Base-by-base conservation (phyloP, 2,888 invertebrate species). In the Uloborus plumipes region DNA sequence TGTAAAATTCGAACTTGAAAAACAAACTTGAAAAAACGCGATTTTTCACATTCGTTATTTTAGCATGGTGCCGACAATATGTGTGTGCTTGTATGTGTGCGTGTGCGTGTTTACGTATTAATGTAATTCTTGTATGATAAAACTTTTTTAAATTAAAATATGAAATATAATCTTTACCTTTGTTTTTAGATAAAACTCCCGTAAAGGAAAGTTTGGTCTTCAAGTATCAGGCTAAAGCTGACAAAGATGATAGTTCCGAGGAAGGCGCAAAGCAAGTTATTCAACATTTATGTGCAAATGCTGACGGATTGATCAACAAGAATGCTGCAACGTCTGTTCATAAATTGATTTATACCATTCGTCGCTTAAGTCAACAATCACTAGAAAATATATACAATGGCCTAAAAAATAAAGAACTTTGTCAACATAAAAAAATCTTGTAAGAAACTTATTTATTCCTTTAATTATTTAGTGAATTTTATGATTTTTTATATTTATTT, bases 161-260 rank as follows among this genome's bases (percentile, higher is more conserved):
- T 39, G 39, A 39, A 39, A 2, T 39, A 39, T 39, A 11, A 39
- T 39, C 7, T 39, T 39, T 39, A 16, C 22, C 26, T 18, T 50
- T n/a, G 31, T n/a, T 79, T 82, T 20, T 62, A 82, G 82, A 76
- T 65, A 58, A 65, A 66, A n/a, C 76, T 16, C 71, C 71, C 0
- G n/a, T 39, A 50, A 82, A 72, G 47, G 76, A 82, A 39, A 76
- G 66, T 31, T 69, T 82, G n/a, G 72, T 62, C 16, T 82, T 61
- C 53, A 76, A 76, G 49, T 67, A 76, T 51, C 58, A 47, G 14
- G 31, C 66, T 0, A 6, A 53, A 31, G 13, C 65, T 39, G 50
- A 59, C n/a, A 75, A 72, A 64, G 20, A 59, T 67, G 66, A 71
- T n/a, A 67, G 66, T 31, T 26, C 58, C 7, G 76, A 72, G 62